Percentiles rank a stretch among this genome's conserved stretches.
Conservation (phyloP, 2,797 vertebrate species). For the Sparus aurata region DNA sequence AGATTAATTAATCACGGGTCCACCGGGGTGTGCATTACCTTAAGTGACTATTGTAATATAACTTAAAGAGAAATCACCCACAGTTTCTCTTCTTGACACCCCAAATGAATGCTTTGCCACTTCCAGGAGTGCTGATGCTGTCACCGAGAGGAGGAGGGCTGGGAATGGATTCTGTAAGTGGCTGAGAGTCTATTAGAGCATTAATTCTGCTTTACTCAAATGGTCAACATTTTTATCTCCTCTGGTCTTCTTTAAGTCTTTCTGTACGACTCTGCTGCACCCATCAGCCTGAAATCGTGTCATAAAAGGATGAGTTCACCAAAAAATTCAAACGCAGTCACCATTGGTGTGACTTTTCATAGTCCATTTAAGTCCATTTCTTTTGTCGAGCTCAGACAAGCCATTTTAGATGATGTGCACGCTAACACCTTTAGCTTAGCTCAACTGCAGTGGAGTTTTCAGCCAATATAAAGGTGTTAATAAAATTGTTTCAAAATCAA, state of each 20-base stretch:
- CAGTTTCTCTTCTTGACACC: conserved; percentile 75
- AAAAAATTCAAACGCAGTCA: too few relatives aligned
- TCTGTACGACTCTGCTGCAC: conserved; percentile 6
- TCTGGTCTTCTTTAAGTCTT: conserved; percentile 37
- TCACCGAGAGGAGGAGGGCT: conserved; percentile 58
- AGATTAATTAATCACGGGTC: conserved; percentile 84
- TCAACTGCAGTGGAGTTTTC: too few relatives aligned
- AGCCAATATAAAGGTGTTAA: too few relatives aligned
- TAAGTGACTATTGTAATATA: conserved; percentile 86
- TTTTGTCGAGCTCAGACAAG: too few relatives aligned
- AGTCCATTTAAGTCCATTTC: too few relatives aligned
- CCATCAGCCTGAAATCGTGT: conserved; percentile 7
- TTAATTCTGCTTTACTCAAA: conserved; percentile 73
- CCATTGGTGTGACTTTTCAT: too few relatives aligned
- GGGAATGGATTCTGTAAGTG: conserved; percentile 78
- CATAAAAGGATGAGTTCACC: too few relatives aligned
- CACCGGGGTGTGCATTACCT: conserved; percentile 75
- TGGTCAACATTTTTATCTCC: conserved; percentile 65
- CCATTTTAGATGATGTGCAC: too few relatives aligned
- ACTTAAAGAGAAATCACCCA: conserved; percentile 77
- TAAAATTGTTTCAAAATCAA: too few relatives aligned
- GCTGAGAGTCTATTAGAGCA: conserved; percentile 74
- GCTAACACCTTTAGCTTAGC: too few relatives aligned
- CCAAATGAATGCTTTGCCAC: conserved; percentile 72
- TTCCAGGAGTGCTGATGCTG: conserved; percentile 77